Percentiles rank a stretch among this genome's conserved stretches.
phyloP scores from a whole-genome alignment of 2,888 invertebrate genomes.

The Pandemis heparana region DNA sequence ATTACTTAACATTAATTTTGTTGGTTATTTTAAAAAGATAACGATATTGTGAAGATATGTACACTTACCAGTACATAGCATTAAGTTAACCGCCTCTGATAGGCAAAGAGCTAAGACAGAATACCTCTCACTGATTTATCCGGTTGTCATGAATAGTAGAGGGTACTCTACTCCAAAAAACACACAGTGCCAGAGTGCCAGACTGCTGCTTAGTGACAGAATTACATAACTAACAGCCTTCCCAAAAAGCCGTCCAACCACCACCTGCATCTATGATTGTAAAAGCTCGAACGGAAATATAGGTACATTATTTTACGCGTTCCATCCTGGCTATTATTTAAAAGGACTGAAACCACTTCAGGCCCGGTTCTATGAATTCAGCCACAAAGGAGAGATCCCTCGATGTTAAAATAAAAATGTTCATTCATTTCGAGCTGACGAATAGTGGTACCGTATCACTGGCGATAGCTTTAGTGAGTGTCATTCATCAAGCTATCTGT shows the following conservation, averaged over 20 bases:
- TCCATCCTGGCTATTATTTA: slow-evolving; percentile 4
- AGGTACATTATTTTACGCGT: neutral
- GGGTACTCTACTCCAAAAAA: too few species aligned
- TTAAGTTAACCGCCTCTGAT: too few species aligned
- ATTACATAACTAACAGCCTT: neutral
- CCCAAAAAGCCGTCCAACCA: neutral
- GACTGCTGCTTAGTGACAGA: neutral
- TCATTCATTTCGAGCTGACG: slow-evolving; percentile 23
- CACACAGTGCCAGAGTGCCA: neutral
- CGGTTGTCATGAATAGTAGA: too few species aligned
- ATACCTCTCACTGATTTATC: too few species aligned
- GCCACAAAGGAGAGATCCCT: slow-evolving; percentile 15
- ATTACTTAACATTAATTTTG: too few species aligned
- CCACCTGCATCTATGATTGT: neutral
- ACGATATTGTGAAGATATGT: too few species aligned
- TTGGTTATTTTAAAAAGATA: too few species aligned
- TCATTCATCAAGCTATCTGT: slow-evolving; percentile 46
- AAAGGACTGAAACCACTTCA: slow-evolving; percentile 8
- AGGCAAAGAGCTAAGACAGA: too few species aligned
- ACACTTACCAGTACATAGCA: too few species aligned
- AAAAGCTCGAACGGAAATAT: neutral
- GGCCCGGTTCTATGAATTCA: neutral
- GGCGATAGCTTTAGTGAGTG: slow-evolving; percentile 38
- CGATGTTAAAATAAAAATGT: slow-evolving; percentile 31
- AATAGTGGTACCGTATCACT: slow-evolving; percentile 36